Percentiles rank a stretch among this genome's conserved stretches.
These are phyloP conservation scores for Serilophus lunatus DNA, from an alignment of 2,113 vertebrate species.

Conservation along the genomic window DNA sequence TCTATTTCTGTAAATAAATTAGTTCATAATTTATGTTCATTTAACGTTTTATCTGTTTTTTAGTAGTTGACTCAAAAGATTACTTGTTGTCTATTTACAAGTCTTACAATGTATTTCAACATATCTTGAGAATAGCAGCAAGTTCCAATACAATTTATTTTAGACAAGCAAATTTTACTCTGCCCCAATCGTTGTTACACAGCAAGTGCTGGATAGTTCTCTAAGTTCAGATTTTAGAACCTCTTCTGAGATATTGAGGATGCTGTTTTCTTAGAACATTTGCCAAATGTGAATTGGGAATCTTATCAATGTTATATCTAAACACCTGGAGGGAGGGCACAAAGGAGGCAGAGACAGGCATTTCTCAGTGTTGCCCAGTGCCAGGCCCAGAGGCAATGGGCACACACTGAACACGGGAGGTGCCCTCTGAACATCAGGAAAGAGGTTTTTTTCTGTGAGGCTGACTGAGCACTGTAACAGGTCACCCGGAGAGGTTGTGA, in stretches of 20 bases:
- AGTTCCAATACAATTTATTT: background rate
- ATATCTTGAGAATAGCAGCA: background rate
- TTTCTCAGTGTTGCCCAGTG: background rate
- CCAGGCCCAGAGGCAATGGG: background rate
- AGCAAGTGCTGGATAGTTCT: background rate
- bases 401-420: fast-evolving
- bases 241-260: background rate
- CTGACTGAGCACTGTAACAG: background rate
- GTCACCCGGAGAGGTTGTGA: background rate
- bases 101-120: background rate
- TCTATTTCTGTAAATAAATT: constrained; percentile 14
- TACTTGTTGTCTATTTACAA: background rate
- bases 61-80: background rate
- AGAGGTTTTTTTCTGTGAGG: background rate
- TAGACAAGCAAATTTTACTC: background rate
- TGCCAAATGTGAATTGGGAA: background rate
- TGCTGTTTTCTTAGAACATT: background rate
- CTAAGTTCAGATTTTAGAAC: background rate
- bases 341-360: background rate
- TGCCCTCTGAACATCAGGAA: background rate
- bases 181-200: background rate
- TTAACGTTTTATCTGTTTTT: background rate
- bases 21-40: background rate
- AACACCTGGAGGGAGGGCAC: background rate
- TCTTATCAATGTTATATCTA: background rate